These are phyloP conservation scores for Zaprionus gabonicus DNA, from an alignment of 1,140 invertebrate genomes.

Conservation along the genomic window DNA sequence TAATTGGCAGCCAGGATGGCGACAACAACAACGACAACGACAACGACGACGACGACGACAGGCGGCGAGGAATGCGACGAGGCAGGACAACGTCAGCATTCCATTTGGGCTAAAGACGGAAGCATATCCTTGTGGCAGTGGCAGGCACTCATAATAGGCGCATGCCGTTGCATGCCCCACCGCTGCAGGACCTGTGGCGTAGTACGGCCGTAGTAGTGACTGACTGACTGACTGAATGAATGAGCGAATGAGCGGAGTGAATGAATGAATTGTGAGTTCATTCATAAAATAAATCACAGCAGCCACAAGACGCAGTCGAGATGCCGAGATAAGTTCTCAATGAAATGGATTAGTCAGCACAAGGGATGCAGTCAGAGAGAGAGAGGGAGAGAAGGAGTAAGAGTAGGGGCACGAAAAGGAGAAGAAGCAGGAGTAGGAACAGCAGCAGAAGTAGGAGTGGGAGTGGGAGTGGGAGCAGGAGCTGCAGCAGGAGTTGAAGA, in stretches of 20 bases:
- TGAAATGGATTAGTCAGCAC: conserved; percentile 81
- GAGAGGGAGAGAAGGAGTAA: background rate
- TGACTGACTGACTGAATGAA: conserved; percentile 32
- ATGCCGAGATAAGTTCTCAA: conserved; percentile 62
- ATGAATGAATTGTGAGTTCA: conserved; percentile 78
- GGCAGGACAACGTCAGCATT: conserved; percentile 31
- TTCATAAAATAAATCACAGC: conserved; percentile 78
- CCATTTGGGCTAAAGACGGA: conserved; percentile 65
- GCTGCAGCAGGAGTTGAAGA: background rate
- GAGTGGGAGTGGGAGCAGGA: background rate
- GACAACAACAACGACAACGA: conserved; percentile 26
- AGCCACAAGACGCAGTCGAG: conserved; percentile 26
- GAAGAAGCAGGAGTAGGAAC: background rate
- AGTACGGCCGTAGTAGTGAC: conserved; percentile 61
- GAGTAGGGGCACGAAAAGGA: background rate
- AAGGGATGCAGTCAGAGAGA: conserved; percentile 3
- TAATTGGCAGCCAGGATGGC: conserved; percentile 73
- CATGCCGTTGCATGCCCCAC: conserved; percentile 65
- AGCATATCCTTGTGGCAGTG: conserved; percentile 67
- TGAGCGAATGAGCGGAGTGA: conserved; percentile 63
- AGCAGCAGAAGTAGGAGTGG: background rate
- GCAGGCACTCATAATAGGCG: conserved; percentile 43
- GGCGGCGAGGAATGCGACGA: conserved; percentile 15
- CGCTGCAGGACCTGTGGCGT: conserved; percentile 7
- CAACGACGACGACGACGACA: conserved; percentile 4